A percentile compares a stretch with the other conserved stretches of the same genome.
Conservation (phyloP, 2,797 vertebrate genomes). For the Pelobates cultripes region DNA sequence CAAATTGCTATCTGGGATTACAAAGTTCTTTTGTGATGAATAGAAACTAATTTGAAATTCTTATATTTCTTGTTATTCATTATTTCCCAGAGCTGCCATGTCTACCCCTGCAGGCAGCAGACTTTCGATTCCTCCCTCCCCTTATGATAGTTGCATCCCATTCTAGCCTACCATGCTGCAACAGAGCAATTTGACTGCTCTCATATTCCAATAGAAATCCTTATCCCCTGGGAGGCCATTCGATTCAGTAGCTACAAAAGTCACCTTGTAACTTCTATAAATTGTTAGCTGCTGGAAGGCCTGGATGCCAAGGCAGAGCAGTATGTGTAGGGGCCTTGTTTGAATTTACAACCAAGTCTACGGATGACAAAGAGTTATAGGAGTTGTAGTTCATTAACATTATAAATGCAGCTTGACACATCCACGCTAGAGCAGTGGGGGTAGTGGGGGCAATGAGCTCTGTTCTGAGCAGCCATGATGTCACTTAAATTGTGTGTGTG, state of each 20-base stretch:
- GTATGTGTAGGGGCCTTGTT: background rate
- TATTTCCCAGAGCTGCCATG: background rate
- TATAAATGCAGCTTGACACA: too few relatives aligned
- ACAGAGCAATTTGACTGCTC: conserved; percentile 16
- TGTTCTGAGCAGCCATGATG: too few relatives aligned
- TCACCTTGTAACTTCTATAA: background rate
- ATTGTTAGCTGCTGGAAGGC: background rate
- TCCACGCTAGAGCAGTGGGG: too few relatives aligned
- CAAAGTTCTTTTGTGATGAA: conserved; percentile 9
- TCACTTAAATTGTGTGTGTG: too few relatives aligned
- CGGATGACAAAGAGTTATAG: too few relatives aligned
- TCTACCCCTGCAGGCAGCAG: background rate
- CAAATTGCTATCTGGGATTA: conserved; percentile 6
- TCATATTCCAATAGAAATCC: background rate
- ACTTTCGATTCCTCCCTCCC: conserved; percentile 2
- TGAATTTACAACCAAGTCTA: too few relatives aligned
- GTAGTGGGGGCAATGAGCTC: too few relatives aligned
- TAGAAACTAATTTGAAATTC: conserved; percentile 25
- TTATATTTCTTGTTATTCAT: background rate
- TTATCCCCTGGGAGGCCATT: conserved; percentile 4
- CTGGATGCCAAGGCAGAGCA: background rate
- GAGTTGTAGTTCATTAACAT: too few relatives aligned
- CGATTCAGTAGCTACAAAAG: conserved; percentile 21
- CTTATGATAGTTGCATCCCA: background rate
- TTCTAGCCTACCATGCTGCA: background rate